Conservation (phyloP, 2,113 vertebrate species). For the Bagarius yarrelli region DNA sequence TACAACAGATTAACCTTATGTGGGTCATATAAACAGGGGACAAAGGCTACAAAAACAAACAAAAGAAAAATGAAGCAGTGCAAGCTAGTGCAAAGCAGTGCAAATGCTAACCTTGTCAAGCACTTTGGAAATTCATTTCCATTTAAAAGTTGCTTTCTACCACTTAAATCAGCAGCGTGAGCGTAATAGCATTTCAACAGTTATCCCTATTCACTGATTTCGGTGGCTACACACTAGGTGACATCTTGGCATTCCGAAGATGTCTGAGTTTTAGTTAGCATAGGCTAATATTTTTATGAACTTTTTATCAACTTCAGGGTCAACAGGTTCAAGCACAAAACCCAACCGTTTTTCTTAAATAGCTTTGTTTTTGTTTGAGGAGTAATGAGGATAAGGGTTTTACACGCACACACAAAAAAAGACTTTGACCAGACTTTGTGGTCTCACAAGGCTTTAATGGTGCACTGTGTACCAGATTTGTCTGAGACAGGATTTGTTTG, state of each 20-base stretch:
- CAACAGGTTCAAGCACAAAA: neutral
- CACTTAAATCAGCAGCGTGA: no score
- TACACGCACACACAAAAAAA: neutral
- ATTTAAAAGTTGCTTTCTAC: no score
- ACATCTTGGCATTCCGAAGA: neutral
- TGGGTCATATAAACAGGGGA: slow-evolving; percentile 19
- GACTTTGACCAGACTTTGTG: neutral
- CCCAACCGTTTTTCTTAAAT: neutral
- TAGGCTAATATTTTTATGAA: neutral
- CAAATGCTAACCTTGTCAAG: slow-evolving; percentile 85
- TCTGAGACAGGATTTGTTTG: neutral
- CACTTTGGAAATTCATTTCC: no score
- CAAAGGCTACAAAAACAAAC: slow-evolving; percentile 38
- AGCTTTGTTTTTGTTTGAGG: neutral
- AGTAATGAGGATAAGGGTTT: neutral
- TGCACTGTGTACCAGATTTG: neutral
- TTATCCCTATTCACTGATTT: neutral
- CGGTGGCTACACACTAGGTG: neutral
- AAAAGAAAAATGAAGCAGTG: slow-evolving; percentile 49
- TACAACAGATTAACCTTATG: neutral
- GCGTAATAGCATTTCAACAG: no score
- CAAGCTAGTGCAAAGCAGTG: slow-evolving; percentile 38
- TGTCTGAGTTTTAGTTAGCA: neutral
- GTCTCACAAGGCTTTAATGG: neutral
- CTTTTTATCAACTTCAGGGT: neutral